Conservation (phyloP, 2,113 vertebrate species). For the Ochotona curzoniae region DNA sequence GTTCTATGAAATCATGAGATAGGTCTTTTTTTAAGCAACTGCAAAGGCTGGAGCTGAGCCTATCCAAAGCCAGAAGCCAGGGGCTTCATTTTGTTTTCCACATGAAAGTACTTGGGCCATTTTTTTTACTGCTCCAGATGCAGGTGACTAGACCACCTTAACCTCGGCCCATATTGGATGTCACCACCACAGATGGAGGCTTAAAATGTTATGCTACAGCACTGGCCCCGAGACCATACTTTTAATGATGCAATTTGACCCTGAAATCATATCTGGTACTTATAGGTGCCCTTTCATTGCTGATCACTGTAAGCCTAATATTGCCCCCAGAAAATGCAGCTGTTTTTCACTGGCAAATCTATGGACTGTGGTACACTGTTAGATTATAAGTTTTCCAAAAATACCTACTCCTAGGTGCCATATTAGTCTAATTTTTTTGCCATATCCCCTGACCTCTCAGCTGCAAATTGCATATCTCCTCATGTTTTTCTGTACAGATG, state of each 20-base stretch:
- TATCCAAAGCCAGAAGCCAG: too few species aligned
- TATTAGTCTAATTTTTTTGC: background rate
- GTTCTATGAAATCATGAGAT: background rate
- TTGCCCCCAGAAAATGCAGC: background rate
- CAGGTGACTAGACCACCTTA: too few species aligned
- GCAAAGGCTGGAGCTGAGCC: too few species aligned
- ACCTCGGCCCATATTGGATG: too few species aligned
- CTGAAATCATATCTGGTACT: background rate
- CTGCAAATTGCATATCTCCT: background rate
- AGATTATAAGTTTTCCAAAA: background rate
- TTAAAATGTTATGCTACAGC: too few species aligned
- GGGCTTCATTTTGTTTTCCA: too few species aligned
- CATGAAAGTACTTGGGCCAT: too few species aligned
- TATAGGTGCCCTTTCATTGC: background rate
- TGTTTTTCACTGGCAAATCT: background rate
- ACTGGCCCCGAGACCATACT: background rate
- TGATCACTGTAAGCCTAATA: background rate
- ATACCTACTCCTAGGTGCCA: background rate
- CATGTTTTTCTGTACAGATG: background rate
- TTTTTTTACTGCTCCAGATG: too few species aligned
- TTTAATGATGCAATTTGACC: background rate
- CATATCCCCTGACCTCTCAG: background rate
- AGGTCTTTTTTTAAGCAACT: background rate
- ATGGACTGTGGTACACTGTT: background rate
- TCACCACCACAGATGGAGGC: too few species aligned